A percentile compares a stretch with the other conserved stretches of the same genome.
Conservation (phyloP, 2,113 vertebrate genomes). For the Silurus meridionalis region DNA sequence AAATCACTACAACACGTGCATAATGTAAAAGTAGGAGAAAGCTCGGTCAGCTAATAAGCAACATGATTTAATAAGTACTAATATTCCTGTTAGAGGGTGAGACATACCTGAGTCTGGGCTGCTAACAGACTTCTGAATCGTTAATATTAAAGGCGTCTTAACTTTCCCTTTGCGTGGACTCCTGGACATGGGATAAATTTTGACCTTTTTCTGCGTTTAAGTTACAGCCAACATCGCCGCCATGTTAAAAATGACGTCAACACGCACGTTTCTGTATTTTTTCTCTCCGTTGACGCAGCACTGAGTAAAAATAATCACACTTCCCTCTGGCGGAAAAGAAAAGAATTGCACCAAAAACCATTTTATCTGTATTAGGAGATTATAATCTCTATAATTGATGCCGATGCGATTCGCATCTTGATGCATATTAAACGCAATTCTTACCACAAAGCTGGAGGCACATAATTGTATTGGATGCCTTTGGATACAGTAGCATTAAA, state of each 20-base stretch:
- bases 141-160: not conserved
- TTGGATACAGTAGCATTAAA: no score
- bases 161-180: not conserved
- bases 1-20: not conserved
- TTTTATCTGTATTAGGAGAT: no score
- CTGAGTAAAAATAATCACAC: not conserved
- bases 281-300: not conserved
- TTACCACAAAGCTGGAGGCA: no score
- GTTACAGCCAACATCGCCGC: not conserved
- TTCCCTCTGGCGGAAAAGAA: slow-evolving; percentile 12
- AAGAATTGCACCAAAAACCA: not conserved
- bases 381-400: no score
- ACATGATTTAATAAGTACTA: not conserved
- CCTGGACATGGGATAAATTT: not conserved
- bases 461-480: no score
- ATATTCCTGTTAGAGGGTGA: not conserved
- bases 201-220: slow-evolving; percentile 18
- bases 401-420: no score
- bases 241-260: slow-evolving; percentile 30
- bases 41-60: not conserved
- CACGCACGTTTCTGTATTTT: not conserved
- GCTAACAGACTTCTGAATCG: not conserved
- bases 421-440: no score
- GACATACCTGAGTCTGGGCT: not conserved
- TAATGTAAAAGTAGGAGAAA: not conserved